A percentile compares a stretch with the other conserved stretches of the same genome.
Evolutionary conservation across 2,888 invertebrate genomes (phyloP).

Genomic region (Pseudococcus viburni): DNA sequence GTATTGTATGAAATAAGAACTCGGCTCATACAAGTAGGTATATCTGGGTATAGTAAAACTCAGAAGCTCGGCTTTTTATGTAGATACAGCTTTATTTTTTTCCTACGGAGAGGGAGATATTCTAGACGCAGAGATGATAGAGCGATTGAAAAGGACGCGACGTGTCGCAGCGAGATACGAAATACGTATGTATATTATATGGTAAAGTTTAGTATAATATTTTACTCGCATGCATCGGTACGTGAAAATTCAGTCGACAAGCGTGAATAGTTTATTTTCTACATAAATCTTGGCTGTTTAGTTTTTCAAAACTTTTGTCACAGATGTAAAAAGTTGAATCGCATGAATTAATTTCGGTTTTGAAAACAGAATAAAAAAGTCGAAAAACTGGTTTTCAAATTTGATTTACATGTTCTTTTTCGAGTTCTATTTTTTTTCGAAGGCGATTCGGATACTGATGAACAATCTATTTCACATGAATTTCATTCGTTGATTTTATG

Average conservation of each 20-base stretch:
- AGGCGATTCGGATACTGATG: too few species aligned
- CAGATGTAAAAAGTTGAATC: not conserved
- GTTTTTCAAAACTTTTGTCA: not conserved
- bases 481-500: too few species aligned
- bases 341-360: not conserved
- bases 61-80: too few species aligned
- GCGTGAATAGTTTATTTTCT: not conserved
- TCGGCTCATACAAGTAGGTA: too few species aligned
- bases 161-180: not conserved
- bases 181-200: not conserved
- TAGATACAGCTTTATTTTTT: too few species aligned
- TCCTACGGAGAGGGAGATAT: too few species aligned
- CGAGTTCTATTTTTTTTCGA: too few species aligned
- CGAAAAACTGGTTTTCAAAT: not conserved
- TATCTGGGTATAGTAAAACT: too few species aligned
- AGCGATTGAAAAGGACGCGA: not conserved
- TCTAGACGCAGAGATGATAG: not conserved
- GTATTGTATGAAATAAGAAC: too few species aligned
- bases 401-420: too few species aligned
- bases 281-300: not conserved
- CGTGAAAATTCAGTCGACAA: conserved; percentile 11
- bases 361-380: not conserved
- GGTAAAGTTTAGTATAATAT: not conserved
- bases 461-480: too few species aligned
- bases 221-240: not conserved